phyloP scores from a whole-genome alignment of 1,140 invertebrate genomes.

The Meloidogyne exigua region DNA sequence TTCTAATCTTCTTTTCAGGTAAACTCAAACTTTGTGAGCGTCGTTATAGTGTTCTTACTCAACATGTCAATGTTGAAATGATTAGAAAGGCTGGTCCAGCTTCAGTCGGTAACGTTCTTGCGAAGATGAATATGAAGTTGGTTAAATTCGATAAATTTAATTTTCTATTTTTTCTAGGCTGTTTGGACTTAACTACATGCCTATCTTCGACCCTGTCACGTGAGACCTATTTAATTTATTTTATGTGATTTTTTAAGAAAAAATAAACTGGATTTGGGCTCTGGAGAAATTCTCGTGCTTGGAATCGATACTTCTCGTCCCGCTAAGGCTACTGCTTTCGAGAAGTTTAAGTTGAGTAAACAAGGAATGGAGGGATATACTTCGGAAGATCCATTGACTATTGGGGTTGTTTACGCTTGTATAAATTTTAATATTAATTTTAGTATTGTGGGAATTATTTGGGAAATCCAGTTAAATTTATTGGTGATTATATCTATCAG shows the following conservation, averaged over 20 bases:
- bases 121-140: slow-evolving; percentile 39
- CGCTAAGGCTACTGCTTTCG: slow-evolving; percentile 25
- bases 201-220: slow-evolving; percentile 18
- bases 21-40: slow-evolving; percentile 19
- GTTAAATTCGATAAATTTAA: too few species aligned
- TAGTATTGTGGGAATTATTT: slow-evolving; percentile 37
- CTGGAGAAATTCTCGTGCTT: slow-evolving; percentile 32
- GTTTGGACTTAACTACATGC: slow-evolving; percentile 33
- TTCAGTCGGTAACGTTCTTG: slow-evolving; percentile 30
- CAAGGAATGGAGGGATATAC: slow-evolving; percentile 1
- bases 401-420: slow-evolving; percentile 19
- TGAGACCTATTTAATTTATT: slow-evolving; percentile 5
- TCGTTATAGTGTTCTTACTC: slow-evolving; percentile 23
- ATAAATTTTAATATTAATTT: background rate
- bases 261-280: slow-evolving; percentile 21
- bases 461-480: slow-evolving; percentile 20
- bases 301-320: slow-evolving; percentile 30
- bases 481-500: slow-evolving; percentile 32
- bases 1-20: slow-evolving; percentile 8
- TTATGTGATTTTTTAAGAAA: slow-evolving; percentile 1
- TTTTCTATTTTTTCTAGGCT: slow-evolving; percentile 13
- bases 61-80: slow-evolving; percentile 33
- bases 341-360: slow-evolving; percentile 19
- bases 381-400: slow-evolving; percentile 27
- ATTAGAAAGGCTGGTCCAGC: slow-evolving; percentile 25